Base-by-base conservation (phyloP, 2,797 vertebrate genomes). In the Synanceia verrucosa region DNA sequence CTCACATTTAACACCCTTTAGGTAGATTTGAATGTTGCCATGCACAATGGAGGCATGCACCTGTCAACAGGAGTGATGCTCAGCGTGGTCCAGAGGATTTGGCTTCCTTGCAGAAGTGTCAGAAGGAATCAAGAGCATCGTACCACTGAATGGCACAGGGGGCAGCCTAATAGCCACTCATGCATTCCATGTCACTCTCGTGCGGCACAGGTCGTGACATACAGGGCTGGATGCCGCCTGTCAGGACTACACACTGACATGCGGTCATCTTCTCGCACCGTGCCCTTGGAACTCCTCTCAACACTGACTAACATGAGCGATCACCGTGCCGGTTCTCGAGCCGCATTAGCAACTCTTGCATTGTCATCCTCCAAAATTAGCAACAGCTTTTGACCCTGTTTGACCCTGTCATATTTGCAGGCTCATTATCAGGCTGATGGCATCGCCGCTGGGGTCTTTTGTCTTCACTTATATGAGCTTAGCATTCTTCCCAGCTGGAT, bases 51-150 rank as follows among this genome's bases (percentile, higher is more conserved):
- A 69, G 63, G 26, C 65, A 64, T 65, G 72, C 69, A 81, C 68
- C 79, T 89, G 88, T 88, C 86, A 90, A 86, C 86, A 85, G 76
- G 57, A 62, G 66, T 86, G 58, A 84, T 47, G 64, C 73, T 90
- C 86, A 86, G 34, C 21, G 13, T 36, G 81, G 82, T 79, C 83
- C 66, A 47, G 73, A 74, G 21, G 60, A 65, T 57, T 77, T 55
- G 65, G 70, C 63, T 72, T 36, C 33, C 29, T 70, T 63, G 63
- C 73, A 65, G 44, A 78, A 52, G 70, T 88, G 87, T 89, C 88
- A 84, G 76, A 60, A 71, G 34, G 61, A 84, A 81, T 86, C 57
- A 52, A 65, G 78, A 65, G 73, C 52, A 77, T 8, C 9, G 5
- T 7, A 9, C 59, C 0, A 8, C n/a, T 66, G 57, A 88, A 73